Evolutionary conservation across 1,140 invertebrate species (phyloP).

Genomic region (Agrilus planipennis): DNA sequence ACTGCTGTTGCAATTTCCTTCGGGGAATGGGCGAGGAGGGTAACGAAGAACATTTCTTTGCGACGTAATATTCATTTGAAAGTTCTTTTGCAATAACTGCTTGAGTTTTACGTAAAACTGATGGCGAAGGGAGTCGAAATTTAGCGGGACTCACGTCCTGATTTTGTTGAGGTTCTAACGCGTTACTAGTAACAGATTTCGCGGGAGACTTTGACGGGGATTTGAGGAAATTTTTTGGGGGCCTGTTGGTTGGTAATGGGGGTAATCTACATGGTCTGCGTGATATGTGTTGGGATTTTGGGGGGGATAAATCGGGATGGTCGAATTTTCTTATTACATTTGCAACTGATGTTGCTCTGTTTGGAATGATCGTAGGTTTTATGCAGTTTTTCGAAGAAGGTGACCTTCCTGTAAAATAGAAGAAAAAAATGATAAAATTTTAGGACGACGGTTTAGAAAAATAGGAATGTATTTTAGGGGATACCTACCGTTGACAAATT

Average conservation of each 20-base stretch:
- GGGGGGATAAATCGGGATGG: slow-evolving; percentile 8
- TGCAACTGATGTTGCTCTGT: slow-evolving; percentile 26
- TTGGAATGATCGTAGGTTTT: slow-evolving; percentile 22
- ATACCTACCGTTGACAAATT: neutral
- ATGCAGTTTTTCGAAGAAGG: slow-evolving; percentile 23
- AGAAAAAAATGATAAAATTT: slow-evolving; percentile 6
- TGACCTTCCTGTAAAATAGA: slow-evolving; percentile 20
- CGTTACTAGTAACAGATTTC: neutral
- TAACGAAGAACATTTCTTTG: too few relatives aligned
- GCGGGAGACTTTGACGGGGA: neutral
- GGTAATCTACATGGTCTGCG: neutral
- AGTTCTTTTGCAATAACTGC: slow-evolving; percentile 22
- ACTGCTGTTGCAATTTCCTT: neutral
- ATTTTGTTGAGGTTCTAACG: neutral
- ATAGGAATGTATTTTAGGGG: neutral
- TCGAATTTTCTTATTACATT: slow-evolving; percentile 28
- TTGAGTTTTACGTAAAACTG: slow-evolving; percentile 22
- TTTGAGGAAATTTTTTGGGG: too few relatives aligned
- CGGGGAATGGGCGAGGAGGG: too few relatives aligned
- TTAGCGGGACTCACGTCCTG: neutral
- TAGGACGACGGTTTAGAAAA: too few relatives aligned
- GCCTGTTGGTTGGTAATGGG: too few relatives aligned
- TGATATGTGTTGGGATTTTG: neutral
- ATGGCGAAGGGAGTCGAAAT: slow-evolving; percentile 15
- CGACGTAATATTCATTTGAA: too few relatives aligned